phyloP scores from a whole-genome alignment of 1,140 invertebrate genomes.

The Drosophila quadrilineata region DNA sequence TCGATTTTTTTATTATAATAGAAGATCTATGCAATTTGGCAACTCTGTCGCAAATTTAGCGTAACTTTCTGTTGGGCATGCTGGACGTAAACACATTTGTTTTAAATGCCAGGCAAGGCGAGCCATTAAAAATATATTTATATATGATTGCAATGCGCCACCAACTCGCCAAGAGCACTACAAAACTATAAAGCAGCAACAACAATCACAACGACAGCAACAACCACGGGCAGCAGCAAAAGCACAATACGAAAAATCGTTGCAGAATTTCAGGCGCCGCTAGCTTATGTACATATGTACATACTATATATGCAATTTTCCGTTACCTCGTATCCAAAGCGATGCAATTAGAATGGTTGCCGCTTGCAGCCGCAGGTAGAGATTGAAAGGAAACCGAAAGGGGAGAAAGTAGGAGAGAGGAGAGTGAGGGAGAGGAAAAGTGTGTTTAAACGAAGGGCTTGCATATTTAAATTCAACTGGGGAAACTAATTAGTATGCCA shows the following conservation, averaged over 20 bases:
- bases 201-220: constrained; percentile 29
- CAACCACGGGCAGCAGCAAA: constrained; percentile 21
- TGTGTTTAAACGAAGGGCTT: neutral
- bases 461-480: constrained; percentile 6
- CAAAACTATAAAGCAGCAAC: constrained; percentile 31
- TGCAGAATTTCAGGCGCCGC: constrained; percentile 37
- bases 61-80: too few species aligned
- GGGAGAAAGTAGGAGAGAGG: neutral
- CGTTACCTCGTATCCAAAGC: constrained; percentile 13
- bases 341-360: constrained; percentile 21
- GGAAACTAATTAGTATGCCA: constrained; percentile 2
- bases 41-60: too few species aligned
- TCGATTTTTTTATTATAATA: too few species aligned
- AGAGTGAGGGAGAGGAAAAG: neutral
- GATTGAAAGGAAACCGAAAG: neutral
- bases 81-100: too few species aligned
- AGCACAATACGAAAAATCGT: constrained; percentile 36
- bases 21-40: too few species aligned
- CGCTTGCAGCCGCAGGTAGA: neutral
- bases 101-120: constrained; percentile 35
- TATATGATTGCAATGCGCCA: constrained; percentile 55
- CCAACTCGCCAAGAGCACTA: constrained; percentile 59
- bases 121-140: constrained; percentile 46
- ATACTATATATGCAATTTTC: constrained; percentile 31
- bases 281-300: too few species aligned